phyloP scores from a whole-genome alignment of 2,797 vertebrate genomes.

The Takifugu rubripes region DNA sequence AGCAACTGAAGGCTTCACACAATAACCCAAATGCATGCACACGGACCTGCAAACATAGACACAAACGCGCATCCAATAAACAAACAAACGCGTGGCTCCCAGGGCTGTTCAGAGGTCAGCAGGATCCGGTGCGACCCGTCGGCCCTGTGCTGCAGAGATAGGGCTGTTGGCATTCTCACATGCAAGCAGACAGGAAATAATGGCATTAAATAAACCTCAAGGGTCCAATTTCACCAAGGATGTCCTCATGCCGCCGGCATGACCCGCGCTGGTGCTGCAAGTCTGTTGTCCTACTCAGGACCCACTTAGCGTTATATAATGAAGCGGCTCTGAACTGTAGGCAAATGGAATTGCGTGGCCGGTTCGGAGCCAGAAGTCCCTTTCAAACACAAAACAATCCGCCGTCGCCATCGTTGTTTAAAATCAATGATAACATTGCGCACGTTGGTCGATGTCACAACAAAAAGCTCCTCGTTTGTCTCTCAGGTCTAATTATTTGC shows the following conservation, averaged over 20 bases:
- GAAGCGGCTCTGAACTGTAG: constrained; percentile 41
- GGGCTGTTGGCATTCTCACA: constrained; percentile 16
- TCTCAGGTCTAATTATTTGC: constrained; percentile 48
- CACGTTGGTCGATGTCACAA: constrained; percentile 45
- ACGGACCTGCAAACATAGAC: constrained; percentile 10
- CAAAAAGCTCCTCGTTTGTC: constrained; percentile 39
- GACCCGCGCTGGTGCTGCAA: constrained; percentile 50
- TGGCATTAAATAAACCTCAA: constrained; percentile 51
- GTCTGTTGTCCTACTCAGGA: constrained; percentile 50
- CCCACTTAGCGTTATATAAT: constrained; percentile 58
- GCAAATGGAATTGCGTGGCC: constrained; percentile 33
- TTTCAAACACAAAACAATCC: constrained; percentile 42
- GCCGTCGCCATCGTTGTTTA: constrained; percentile 45
- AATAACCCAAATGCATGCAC: constrained; percentile 70
- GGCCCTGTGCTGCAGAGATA: constrained; percentile 15
- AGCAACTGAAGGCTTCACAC: constrained; percentile 71
- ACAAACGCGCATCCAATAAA: constrained; percentile 25
- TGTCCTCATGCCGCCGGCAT: constrained; percentile 48
- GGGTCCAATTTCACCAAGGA: constrained; percentile 62
- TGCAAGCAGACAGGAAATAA: constrained; percentile 48
- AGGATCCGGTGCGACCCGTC: constrained; percentile 43
- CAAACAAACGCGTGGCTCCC: constrained; percentile 18
- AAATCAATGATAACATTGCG: constrained; percentile 37
- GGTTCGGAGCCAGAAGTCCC: constrained; percentile 47
- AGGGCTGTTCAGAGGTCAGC: constrained; percentile 34